Percentiles rank a stretch among this genome's conserved stretches.
These are phyloP conservation scores for Drosophila auraria DNA, from an alignment of 1,140 invertebrate species.

Conservation along the genomic window DNA sequence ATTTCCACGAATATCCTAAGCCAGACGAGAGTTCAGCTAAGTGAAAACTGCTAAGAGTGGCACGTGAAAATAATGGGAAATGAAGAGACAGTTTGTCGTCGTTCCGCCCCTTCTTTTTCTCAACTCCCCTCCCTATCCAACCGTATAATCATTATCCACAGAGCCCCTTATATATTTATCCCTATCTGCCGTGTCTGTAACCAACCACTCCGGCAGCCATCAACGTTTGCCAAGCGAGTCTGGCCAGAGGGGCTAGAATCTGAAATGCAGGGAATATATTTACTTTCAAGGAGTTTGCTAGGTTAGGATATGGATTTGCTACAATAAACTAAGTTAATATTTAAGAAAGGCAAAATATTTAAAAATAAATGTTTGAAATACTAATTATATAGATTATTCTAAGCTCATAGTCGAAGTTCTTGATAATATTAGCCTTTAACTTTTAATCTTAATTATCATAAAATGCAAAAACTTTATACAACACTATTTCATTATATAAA, in stretches of 20 bases:
- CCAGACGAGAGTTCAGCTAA: conserved; percentile 39
- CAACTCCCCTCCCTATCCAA: background rate
- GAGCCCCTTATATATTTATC: conserved; percentile 8
- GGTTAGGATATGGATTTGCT: background rate
- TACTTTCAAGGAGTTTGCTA: background rate
- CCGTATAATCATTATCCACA: conserved; percentile 58
- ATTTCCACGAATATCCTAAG: conserved; percentile 30
- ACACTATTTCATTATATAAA: background rate
- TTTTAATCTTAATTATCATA: background rate
- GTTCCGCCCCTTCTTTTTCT: background rate
- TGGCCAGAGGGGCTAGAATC: conserved; percentile 25
- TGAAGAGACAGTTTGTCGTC: conserved; percentile 15
- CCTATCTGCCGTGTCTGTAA: conserved; percentile 10
- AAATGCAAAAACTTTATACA: no score
- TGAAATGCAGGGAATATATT: conserved; percentile 1
- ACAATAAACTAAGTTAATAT: background rate
- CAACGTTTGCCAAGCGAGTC: conserved; percentile 30
- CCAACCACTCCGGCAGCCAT: conserved; percentile 32
- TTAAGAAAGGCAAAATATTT: no score
- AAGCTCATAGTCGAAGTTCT: background rate
- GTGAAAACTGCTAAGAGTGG: conserved; percentile 58
- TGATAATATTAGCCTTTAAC: background rate
- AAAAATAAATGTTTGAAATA: background rate
- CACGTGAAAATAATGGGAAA: conserved; percentile 65
- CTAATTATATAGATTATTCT: background rate